Conservation (phyloP, 2,113 vertebrate genomes). For the Anarhynchus alexandrinus region DNA sequence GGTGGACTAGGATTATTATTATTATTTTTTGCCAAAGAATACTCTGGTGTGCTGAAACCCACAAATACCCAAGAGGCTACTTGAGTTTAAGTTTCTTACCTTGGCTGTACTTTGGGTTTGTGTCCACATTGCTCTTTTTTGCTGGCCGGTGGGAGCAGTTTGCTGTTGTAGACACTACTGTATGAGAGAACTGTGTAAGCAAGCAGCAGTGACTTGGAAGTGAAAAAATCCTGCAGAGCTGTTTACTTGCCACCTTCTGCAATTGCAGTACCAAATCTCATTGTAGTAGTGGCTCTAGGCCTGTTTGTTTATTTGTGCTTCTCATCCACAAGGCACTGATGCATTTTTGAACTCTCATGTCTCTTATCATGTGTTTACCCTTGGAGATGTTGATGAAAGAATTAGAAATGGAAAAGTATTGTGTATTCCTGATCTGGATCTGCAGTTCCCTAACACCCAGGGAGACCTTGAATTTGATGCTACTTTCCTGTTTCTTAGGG, state of each 20-base stretch:
- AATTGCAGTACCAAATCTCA: not conserved
- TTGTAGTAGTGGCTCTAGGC: not conserved
- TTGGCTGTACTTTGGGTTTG: not conserved
- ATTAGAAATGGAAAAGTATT: not conserved
- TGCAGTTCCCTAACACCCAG: not conserved
- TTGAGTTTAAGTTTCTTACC: not conserved
- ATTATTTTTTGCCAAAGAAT: not conserved
- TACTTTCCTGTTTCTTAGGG: not conserved
- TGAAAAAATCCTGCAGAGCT: not conserved
- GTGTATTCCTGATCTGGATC: not conserved
- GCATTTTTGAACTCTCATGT: not conserved
- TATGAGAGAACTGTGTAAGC: not conserved
- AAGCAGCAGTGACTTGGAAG: not conserved
- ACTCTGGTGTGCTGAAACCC: not conserved
- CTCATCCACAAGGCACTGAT: not conserved
- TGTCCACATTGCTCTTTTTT: not conserved
- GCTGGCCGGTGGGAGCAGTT: not conserved
- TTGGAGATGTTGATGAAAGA: not conserved
- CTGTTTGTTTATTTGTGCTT: not conserved
- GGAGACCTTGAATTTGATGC: not conserved
- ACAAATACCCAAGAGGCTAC: not conserved
- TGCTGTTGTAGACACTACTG: not conserved
- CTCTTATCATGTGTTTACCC: not conserved
- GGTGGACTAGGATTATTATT: not conserved
- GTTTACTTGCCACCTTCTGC: not conserved